phyloP scores from a whole-genome alignment of 2,113 vertebrate species.

The Crotophaga sulcirostris region DNA sequence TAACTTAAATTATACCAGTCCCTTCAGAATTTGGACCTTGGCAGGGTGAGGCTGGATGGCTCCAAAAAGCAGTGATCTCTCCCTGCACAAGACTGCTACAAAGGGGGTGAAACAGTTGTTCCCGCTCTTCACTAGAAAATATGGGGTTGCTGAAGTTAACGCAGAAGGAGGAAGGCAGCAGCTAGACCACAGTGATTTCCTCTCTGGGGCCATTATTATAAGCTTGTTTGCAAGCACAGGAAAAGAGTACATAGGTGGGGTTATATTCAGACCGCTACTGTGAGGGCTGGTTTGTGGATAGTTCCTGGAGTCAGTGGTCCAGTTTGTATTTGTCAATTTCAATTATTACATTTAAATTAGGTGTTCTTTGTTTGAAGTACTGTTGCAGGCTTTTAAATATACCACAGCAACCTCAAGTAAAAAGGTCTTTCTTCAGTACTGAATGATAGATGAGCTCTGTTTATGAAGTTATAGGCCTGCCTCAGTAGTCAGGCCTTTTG shows the following conservation, averaged over 20 bases:
- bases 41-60: background rate
- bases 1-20: background rate
- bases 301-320: background rate
- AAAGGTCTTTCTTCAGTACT: too few relatives aligned
- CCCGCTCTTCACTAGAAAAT: background rate
- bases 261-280: background rate
- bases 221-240: background rate
- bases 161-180: background rate
- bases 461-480: background rate
- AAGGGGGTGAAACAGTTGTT: background rate
- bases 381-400: too few relatives aligned
- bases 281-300: background rate
- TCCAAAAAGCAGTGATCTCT: background rate
- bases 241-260: background rate
- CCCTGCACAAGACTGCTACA: background rate
- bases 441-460: background rate
- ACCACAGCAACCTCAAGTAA: too few relatives aligned
- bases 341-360: too few relatives aligned
- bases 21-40: background rate
- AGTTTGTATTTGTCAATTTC: background rate
- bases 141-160: background rate
- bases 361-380: too few relatives aligned
- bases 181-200: background rate
- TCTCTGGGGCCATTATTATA: background rate
- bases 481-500: background rate